Conservation (phyloP, 2,113 vertebrate species). For the Gobio gobio region DNA sequence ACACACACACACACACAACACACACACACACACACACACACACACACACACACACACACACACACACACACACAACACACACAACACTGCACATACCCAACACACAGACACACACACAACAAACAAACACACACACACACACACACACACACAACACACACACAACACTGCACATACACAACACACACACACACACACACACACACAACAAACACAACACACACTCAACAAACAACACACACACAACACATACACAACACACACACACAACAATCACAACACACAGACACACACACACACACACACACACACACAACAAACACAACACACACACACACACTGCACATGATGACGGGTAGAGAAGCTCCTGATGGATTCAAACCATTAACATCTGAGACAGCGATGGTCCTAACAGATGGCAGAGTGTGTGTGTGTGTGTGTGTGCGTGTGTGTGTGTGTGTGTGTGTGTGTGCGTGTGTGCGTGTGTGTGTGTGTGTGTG, state of each 20-base stretch:
- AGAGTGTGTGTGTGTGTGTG: background rate
- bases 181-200: background rate
- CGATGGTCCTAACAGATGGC: conserved; percentile 71
- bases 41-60: too few relatives aligned
- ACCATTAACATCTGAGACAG: conserved; percentile 43
- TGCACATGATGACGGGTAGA: too few relatives aligned
- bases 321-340: background rate
- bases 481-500: background rate
- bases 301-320: background rate
- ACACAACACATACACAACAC: too few relatives aligned
- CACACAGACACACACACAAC: too few relatives aligned
- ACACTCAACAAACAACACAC: too few relatives aligned
- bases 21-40: background rate
- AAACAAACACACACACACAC: background rate
- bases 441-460: background rate
- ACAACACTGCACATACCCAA: too few relatives aligned
- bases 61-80: too few relatives aligned
- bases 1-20: background rate
- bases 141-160: background rate
- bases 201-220: background rate
- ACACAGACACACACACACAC: too few relatives aligned
- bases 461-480: background rate
- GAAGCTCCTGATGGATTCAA: background rate
- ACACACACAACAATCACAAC: too few relatives aligned
- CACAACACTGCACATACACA: too few relatives aligned